Evolutionary conservation across 1,140 invertebrate genomes (phyloP).

Genomic region (Holcopasites calliopsidis): DNA sequence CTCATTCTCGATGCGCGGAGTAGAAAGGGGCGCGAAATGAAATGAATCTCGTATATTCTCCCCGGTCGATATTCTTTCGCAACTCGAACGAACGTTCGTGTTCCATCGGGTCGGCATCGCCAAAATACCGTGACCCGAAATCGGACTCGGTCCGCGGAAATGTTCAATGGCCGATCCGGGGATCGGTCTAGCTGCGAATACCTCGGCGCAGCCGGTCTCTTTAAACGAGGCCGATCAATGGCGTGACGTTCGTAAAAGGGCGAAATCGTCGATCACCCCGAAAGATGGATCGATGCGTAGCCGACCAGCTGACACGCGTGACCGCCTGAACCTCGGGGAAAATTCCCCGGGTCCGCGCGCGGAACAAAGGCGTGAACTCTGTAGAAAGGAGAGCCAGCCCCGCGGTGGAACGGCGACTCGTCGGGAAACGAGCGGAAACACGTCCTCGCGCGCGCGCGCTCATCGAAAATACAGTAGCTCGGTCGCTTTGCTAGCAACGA

Average conservation of each 20-base stretch:
- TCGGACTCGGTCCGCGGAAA: conserved; percentile 27
- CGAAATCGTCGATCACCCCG: background rate
- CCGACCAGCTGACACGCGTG: background rate
- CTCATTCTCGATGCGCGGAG: too few relatives aligned
- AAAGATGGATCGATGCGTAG: conserved; percentile 16
- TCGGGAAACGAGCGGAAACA: background rate
- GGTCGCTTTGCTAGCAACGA: background rate
- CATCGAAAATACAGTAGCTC: conserved; percentile 27
- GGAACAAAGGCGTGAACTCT: conserved; percentile 22
- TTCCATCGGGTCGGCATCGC: conserved; percentile 17
- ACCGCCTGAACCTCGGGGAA: background rate
- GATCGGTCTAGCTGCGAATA: background rate
- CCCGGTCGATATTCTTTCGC: too few relatives aligned
- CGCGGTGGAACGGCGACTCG: background rate
- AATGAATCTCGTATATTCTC: background rate
- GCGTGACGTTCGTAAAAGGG: background rate
- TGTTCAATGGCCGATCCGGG: conserved; percentile 1
- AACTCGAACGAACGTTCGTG: too few relatives aligned
- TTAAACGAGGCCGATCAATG: conserved; percentile 3
- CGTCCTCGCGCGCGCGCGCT: conserved; percentile 5
- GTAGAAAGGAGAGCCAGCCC: too few relatives aligned
- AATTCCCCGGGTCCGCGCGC: background rate
- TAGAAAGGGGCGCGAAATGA: too few relatives aligned
- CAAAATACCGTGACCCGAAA: conserved; percentile 43
- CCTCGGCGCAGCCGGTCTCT: background rate